These are phyloP conservation scores for Trididemnum clinides DNA, from an alignment of 23 tunicate species.

Conservation along the genomic window DNA sequence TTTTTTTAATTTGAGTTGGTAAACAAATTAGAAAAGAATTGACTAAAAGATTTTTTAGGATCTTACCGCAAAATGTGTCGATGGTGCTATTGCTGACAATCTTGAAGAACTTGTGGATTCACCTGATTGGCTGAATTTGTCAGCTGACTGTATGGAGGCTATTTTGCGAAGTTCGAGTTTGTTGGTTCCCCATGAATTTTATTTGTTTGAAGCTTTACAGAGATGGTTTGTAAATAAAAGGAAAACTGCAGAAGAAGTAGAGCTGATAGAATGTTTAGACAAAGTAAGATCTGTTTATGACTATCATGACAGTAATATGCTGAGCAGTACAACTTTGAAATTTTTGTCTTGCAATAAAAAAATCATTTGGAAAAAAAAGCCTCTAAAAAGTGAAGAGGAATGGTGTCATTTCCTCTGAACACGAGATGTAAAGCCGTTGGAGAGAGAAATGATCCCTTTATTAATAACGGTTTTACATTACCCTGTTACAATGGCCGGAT, in stretches of 20 bases:
- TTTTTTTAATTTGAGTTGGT: no score
- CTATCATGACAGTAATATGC: no score
- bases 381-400: no score
- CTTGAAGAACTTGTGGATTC: constrained; percentile 88
- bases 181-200: constrained; percentile 91
- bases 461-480: no score
- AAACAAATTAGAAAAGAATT: no score
- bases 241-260: constrained; percentile 60
- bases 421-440: no score
- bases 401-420: no score
- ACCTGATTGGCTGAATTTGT: constrained; percentile 63
- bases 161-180: constrained; percentile 72
- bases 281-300: constrained; percentile 37
- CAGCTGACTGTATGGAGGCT: constrained; percentile 75
- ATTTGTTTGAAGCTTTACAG: constrained; percentile 78
- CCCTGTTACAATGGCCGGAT: no score
- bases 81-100: constrained; percentile 95
- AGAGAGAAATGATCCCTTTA: no score
- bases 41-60: constrained; percentile 64
- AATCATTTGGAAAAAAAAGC: no score
- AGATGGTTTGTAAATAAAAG: constrained; percentile 83
- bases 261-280: constrained; percentile 54
- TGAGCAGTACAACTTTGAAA: no score
- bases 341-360: no score
- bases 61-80: constrained; percentile 94